Evolutionary conservation across 1,140 invertebrate species (phyloP), one percentile per base, ranked within the genome.

Genomic region (Pachyrhynchus sulphureomaculatus): DNA sequence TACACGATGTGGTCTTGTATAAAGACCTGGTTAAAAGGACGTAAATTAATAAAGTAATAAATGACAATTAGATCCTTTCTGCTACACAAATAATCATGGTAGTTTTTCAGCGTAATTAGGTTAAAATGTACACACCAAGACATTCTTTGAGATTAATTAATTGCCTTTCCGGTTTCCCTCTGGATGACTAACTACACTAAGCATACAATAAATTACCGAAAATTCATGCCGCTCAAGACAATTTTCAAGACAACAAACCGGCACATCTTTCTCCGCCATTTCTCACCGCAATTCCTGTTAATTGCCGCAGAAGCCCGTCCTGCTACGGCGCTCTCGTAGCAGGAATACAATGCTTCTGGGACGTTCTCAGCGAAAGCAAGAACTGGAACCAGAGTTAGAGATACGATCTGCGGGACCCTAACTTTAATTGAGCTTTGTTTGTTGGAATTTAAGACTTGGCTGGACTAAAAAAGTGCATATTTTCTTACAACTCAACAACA

Each of bases 251-350:
- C 53, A 55, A 55, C 53, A 55, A 55, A 55, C 53, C 53, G 39
- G 37, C 53, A 44, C 53, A 55, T 55, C 53, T 55, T 55, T 55
- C 53, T 55, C 42, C 53, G 53, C 53, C 41, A 55, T 36, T 55
- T 55, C 53, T 42, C 53, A 45, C 53, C 53, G 53, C 53, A 55
- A 55, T 55, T 55, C 39, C 53, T 55, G 53, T 55, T 55, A 55
- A 55, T 55, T 55, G 53, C 53, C 29, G 37, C 39, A 42, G 26
- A 39, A 55, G 41, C n/a, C 39, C 23, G 37, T 21, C 51, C 51
- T 41, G 37, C 37, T 41, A 41, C 37, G 37, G 17, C 17, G 37
- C 37, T 24, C 44, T 23, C n/a, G 23, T 34, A 49, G 13, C 29
- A 34, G 47, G 29, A 26, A 41, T 53, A 53, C 51, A 53, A 53